Conservation (phyloP, 2,888 invertebrate genomes). For the Rutpela maculata region DNA sequence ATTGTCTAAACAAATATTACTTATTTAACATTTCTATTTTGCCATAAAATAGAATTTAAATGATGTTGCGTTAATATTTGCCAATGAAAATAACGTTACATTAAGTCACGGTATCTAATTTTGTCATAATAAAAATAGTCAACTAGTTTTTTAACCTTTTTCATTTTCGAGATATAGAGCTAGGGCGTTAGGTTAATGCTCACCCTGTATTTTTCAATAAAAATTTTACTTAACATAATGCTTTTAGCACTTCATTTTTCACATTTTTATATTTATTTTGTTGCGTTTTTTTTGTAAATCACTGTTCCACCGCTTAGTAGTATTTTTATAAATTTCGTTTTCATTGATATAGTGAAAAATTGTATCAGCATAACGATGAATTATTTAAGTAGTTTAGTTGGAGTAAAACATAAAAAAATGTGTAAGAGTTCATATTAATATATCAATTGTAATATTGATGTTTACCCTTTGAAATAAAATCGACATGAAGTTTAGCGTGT, state of each 20-base stretch:
- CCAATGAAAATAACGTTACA: too few species aligned
- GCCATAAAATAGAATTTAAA: too few species aligned
- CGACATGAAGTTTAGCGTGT: constrained; percentile 40
- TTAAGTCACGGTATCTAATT: too few species aligned
- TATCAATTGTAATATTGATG: constrained; percentile 33
- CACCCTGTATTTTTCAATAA: neutral
- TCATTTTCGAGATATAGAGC: too few species aligned
- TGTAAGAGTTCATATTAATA: constrained; percentile 1
- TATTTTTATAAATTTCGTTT: neutral
- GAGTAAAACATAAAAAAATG: neutral
- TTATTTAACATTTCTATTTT: too few species aligned
- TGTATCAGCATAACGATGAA: neutral
- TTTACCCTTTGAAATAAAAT: constrained; percentile 32
- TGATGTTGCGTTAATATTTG: too few species aligned
- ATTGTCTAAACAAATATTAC: too few species aligned
- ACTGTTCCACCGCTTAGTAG: neutral
- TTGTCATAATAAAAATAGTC: too few species aligned
- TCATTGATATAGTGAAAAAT: neutral
- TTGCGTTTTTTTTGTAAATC: neutral
- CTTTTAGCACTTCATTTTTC: neutral
- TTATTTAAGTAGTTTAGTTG: constrained; percentile 7
- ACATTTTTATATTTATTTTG: neutral
- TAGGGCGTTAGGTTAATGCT: too few species aligned
- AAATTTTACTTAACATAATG: neutral
- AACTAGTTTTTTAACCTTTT: too few species aligned